These are phyloP conservation scores for Tyrannus savana DNA, from an alignment of 2,113 vertebrate species.

Conservation along the genomic window DNA sequence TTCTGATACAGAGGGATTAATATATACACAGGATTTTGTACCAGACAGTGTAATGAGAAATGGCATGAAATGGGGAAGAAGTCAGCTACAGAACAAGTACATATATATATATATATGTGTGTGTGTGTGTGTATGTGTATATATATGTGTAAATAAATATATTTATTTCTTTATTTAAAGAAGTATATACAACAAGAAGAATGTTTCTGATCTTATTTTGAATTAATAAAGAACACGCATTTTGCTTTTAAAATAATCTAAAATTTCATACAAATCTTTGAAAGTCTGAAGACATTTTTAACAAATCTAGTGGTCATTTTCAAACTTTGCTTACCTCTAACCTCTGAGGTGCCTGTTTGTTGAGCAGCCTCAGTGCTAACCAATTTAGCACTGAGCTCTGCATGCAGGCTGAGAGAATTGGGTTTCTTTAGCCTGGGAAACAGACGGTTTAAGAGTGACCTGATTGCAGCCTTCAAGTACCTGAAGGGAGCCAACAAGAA, in stretches of 20 bases:
- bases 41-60: background rate
- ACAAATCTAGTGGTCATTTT: background rate
- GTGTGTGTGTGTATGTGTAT: background rate
- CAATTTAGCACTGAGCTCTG: background rate
- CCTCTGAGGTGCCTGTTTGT: background rate
- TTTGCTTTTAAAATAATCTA: background rate
- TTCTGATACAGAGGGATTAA: slow-evolving; percentile 35
- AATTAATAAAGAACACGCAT: background rate
- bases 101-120: background rate
- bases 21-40: slow-evolving; percentile 27
- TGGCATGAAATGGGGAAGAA: background rate
- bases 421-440: background rate
- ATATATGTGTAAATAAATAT: too few species aligned
- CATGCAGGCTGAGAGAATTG: background rate
- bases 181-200: background rate
- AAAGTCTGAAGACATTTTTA: background rate
- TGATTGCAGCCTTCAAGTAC: background rate
- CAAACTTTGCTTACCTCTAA: background rate
- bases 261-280: background rate
- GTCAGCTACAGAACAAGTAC: background rate
- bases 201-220: background rate
- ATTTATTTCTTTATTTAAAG: background rate
- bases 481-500: background rate
- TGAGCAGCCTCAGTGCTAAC: background rate
- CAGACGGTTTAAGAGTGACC: background rate